Evolutionary conservation across 2,797 vertebrate species (phyloP).

Genomic region (Geotrypetes seraphini): DNA sequence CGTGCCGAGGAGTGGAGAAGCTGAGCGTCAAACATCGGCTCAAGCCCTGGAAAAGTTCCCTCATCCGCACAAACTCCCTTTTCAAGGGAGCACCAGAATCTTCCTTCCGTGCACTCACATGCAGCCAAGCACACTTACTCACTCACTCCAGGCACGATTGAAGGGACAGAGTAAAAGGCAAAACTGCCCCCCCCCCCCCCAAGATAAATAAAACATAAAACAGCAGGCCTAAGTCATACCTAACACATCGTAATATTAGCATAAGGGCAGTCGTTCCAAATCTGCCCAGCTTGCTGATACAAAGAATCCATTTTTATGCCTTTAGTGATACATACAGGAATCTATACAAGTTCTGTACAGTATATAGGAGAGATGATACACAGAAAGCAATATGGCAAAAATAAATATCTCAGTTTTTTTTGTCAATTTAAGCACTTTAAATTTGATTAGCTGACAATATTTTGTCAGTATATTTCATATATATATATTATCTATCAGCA

Average conservation of each 20-base stretch:
- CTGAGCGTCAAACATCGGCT: too few species aligned
- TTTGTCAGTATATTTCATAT: conserved; percentile 61
- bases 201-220: too few species aligned
- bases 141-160: too few species aligned
- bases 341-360: conserved; percentile 64
- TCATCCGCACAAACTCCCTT: too few species aligned
- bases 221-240: too few species aligned
- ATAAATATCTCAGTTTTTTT: conserved; percentile 94
- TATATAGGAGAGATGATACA: conserved; percentile 59
- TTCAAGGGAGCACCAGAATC: too few species aligned
- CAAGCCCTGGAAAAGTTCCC: too few species aligned
- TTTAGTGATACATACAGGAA: conserved; percentile 46
- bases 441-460: conserved; percentile 78
- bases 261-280: conserved; percentile 29
- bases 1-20: too few species aligned
- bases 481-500: conserved; percentile 44
- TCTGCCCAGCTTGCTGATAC: conserved; percentile 52
- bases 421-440: conserved; percentile 74
- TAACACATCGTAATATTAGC: background rate
- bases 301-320: conserved; percentile 36
- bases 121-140: too few species aligned
- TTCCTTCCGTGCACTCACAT: too few species aligned
- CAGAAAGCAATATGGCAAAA: conserved; percentile 69
- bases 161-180: too few species aligned
- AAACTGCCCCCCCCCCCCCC: too few species aligned